These are phyloP conservation scores for Campoplex nolae DNA, from an alignment of 2,888 invertebrate species.

Conservation along the genomic window DNA sequence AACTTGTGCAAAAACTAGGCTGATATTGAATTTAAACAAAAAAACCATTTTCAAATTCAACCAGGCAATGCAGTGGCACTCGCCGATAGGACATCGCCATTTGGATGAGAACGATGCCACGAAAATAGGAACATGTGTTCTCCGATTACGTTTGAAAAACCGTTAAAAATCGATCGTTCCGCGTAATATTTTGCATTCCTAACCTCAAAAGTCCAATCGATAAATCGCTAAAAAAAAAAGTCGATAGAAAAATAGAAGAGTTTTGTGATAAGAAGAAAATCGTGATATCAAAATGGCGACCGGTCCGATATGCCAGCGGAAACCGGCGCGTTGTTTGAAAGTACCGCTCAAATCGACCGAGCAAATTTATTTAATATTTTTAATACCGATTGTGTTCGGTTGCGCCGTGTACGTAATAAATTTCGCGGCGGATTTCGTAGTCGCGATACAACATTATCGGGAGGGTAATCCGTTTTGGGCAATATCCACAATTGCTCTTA, in stretches of 20 bases:
- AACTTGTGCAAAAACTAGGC: not conserved
- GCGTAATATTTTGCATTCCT: not conserved
- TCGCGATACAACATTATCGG: constrained; percentile 88
- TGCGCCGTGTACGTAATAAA: constrained; percentile 89
- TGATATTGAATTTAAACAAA: not conserved
- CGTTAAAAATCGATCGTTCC: not conserved
- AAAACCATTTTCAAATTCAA: not conserved
- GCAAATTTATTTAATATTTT: constrained; percentile 85
- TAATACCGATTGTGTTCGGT: constrained; percentile 87
- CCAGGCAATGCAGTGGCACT: constrained; percentile 31
- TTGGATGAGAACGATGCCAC: constrained; percentile 25
- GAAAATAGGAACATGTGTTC: not conserved
- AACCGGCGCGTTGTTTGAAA: constrained; percentile 76
- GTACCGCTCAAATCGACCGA: constrained; percentile 83
- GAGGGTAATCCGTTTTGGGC: constrained; percentile 87
- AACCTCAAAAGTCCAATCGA: constrained; percentile 2
- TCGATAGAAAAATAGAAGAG: not conserved
- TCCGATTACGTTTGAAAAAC: not conserved
- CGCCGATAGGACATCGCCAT: not conserved
- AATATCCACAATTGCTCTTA: constrained; percentile 78
- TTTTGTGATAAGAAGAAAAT: constrained; percentile 16
- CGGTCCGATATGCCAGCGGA: constrained; percentile 73
- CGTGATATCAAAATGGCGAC: constrained; percentile 73
- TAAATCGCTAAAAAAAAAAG: not conserved
- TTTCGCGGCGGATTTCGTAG: constrained; percentile 89